These are phyloP conservation scores for Anastatus disparis DNA, from an alignment of 1,140 invertebrate species.

Conservation along the genomic window DNA sequence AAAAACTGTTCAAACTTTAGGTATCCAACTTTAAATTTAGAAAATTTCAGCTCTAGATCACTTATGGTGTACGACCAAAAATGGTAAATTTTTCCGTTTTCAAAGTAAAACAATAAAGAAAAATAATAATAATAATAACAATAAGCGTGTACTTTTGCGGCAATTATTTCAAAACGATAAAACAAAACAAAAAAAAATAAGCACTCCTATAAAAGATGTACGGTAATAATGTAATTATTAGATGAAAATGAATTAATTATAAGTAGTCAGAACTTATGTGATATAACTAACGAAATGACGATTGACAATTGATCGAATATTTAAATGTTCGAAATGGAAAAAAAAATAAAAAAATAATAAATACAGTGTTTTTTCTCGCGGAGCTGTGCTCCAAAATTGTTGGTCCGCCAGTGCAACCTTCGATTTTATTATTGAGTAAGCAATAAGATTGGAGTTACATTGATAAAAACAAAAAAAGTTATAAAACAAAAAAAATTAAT, in stretches of 20 bases:
- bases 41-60: slow-evolving; percentile 23
- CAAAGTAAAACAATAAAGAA: too few relatives aligned
- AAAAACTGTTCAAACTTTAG: background rate
- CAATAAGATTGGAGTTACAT: too few relatives aligned
- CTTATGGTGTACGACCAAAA: slow-evolving; percentile 15
- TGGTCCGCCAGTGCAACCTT: slow-evolving; percentile 51
- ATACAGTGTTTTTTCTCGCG: slow-evolving; percentile 59
- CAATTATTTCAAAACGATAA: background rate
- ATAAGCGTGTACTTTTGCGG: background rate
- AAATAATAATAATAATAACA: background rate
- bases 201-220: slow-evolving; percentile 20
- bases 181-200: background rate
- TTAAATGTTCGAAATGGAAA: too few relatives aligned
- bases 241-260: slow-evolving; percentile 28
- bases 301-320: slow-evolving; percentile 37
- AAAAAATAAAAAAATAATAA: slow-evolving; percentile 33
- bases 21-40: slow-evolving; percentile 4
- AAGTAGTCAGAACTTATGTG: slow-evolving; percentile 64
- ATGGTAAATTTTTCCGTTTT: background rate
- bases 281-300: slow-evolving; percentile 45
- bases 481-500: too few relatives aligned
- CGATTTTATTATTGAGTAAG: slow-evolving; percentile 13
- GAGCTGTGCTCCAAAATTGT: slow-evolving; percentile 61
- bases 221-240: slow-evolving; percentile 25
- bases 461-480: too few relatives aligned